Evolutionary conservation across 2,797 vertebrate species (phyloP).

Genomic region (Lates japonicus): DNA sequence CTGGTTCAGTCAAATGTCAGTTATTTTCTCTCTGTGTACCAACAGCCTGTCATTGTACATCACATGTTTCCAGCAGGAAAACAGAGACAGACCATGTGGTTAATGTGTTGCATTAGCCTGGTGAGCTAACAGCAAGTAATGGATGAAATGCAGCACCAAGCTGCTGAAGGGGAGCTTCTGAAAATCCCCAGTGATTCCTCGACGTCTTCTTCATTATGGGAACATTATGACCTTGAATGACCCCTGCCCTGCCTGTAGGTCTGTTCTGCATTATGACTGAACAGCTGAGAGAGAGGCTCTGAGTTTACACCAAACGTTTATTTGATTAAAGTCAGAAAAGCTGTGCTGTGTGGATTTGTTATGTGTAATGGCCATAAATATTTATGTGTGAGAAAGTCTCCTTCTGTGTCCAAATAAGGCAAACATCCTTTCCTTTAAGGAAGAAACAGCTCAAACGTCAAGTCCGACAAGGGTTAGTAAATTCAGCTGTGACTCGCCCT

Average conservation of each 20-base stretch:
- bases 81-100: not conserved
- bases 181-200: slow-evolving; percentile 39
- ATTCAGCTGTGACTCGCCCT: not conserved
- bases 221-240: slow-evolving; percentile 30
- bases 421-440: not conserved
- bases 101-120: not conserved
- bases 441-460: not conserved
- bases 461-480: not conserved
- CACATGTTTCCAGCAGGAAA: not conserved
- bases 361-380: not conserved
- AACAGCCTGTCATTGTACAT: not conserved
- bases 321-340: not conserved
- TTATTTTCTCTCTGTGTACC: not conserved
- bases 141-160: not conserved
- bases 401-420: not conserved
- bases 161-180: not conserved
- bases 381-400: not conserved
- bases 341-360: not conserved
- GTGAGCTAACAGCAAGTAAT: not conserved
- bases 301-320: not conserved
- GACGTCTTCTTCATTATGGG: slow-evolving; percentile 34
- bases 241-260: slow-evolving; percentile 20
- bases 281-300: slow-evolving; percentile 2
- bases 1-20: not conserved
- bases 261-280: slow-evolving; percentile 29